Base-by-base conservation (phyloP, 2,797 vertebrate species). In the Aplochiton taeniatus region DNA sequence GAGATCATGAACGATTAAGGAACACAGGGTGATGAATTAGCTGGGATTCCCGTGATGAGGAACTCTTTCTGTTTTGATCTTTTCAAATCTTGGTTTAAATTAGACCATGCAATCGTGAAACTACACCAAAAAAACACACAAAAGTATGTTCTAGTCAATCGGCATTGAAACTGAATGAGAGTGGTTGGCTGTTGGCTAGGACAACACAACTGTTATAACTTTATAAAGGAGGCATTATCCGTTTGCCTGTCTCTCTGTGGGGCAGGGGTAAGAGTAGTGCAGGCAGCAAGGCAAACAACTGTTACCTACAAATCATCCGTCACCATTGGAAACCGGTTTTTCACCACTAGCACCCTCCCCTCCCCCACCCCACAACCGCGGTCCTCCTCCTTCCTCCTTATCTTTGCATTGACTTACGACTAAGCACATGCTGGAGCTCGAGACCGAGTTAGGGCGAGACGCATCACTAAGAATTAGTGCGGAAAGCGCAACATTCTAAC, bases 221-320 rank as follows among this genome's bases (percentile, higher is more conserved):
- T 46, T 53, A 59, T 50, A 18, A 14, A 52, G 46, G 12, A 45
- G 44, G 54, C 43, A 49, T 45, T 43, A 11, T 12, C 19, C 17
- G 4, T 54, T 14, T 54, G 18, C 42, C 20, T 51, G 17, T 41
- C 57, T 19, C 49, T 17, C 58, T 54, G 61, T 17, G 53, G 45
- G 57, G 65, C 45, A 46, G 63, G 51, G 16, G 16, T 48, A 16
- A 58, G 61, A 51, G 12, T 51, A 51, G 62, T 11, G n/a, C 14
- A 60, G 58, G 43, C 57, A 42, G 52, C 65, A 42, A 66, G 77
- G 81, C 86, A 88, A 90, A 88, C 86, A 82, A 90, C 85, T 87
- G 87, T 86, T 90, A 82, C 80, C 87, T 85, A 84, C 85, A 89
- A 88, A 85, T 87, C 86, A 91, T 83, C 86, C 80, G 83, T 89